These are phyloP conservation scores for Caranx melampygus DNA, from an alignment of 2,113 vertebrate genomes.

Conservation along the genomic window DNA sequence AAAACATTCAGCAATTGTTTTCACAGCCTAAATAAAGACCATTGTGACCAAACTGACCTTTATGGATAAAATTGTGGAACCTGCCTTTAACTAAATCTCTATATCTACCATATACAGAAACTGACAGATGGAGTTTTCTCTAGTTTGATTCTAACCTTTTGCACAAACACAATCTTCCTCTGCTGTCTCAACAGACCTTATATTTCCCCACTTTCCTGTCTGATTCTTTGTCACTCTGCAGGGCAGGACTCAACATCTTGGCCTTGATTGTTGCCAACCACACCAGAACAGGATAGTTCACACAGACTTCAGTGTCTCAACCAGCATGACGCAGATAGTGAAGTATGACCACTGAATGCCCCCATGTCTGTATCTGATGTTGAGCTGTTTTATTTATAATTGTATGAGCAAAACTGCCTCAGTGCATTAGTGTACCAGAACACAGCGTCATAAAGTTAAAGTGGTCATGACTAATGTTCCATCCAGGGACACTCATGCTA, in stretches of 20 bases:
- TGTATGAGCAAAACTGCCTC: conserved; percentile 21
- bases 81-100: conserved; percentile 5
- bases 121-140: conserved; percentile 11
- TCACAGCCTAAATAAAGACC: not conserved
- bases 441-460: conserved; percentile 37
- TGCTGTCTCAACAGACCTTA: not conserved
- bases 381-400: conserved; percentile 64
- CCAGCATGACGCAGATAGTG: conserved; percentile 52
- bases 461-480: conserved; percentile 57
- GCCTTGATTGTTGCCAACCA: not conserved
- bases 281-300: conserved; percentile 8
- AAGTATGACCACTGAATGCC: conserved; percentile 41
- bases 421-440: conserved; percentile 25
- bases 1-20: not conserved
- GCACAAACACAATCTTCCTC: not conserved
- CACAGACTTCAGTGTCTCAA: not conserved
- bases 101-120: not conserved
- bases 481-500: conserved; percentile 18
- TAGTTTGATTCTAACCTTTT: not conserved
- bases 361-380: conserved; percentile 29
- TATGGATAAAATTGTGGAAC: not conserved
- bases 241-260: not conserved
- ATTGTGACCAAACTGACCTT: not conserved
- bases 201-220: not conserved
- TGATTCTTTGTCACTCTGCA: conserved; percentile 6